A percentile compares a stretch with the other conserved stretches of the same genome.
phyloP scores from a whole-genome alignment of 2,888 invertebrate genomes.

The Philaethria dido region DNA sequence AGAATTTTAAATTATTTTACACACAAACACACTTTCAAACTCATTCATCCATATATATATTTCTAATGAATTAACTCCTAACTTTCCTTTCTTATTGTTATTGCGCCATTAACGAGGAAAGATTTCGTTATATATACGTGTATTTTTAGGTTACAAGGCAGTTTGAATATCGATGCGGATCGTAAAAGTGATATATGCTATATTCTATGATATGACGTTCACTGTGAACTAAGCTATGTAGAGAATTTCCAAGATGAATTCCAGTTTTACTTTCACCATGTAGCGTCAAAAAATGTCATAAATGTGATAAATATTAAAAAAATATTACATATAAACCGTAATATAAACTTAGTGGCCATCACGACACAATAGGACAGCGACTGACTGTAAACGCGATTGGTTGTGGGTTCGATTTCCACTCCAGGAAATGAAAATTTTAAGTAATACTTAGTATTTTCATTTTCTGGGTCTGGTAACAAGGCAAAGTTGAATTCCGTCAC shows the following conservation, averaged over 20 bases:
- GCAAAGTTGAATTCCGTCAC: no score
- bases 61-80: constrained; percentile 22
- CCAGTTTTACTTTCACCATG: neutral
- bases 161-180: constrained; percentile 23
- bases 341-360: no score
- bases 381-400: no score
- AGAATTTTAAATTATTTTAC: neutral
- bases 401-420: no score
- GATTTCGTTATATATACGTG: constrained; percentile 6
- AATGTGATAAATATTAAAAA: no score
- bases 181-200: constrained; percentile 17
- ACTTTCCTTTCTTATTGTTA: constrained; percentile 14
- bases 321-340: no score
- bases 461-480: no score
- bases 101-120: constrained; percentile 11
- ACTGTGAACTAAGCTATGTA: constrained; percentile 11
- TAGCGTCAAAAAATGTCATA: no score
- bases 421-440: no score
- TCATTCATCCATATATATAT: neutral
- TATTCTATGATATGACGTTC: constrained; percentile 3
- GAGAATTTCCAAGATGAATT: neutral
- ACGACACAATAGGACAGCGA: no score
- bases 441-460: no score
- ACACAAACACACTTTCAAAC: neutral
- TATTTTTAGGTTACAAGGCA: constrained; percentile 13